These are phyloP conservation scores for Ormyrus pomaceus DNA, from an alignment of 2,888 invertebrate genomes.

Conservation along the genomic window DNA sequence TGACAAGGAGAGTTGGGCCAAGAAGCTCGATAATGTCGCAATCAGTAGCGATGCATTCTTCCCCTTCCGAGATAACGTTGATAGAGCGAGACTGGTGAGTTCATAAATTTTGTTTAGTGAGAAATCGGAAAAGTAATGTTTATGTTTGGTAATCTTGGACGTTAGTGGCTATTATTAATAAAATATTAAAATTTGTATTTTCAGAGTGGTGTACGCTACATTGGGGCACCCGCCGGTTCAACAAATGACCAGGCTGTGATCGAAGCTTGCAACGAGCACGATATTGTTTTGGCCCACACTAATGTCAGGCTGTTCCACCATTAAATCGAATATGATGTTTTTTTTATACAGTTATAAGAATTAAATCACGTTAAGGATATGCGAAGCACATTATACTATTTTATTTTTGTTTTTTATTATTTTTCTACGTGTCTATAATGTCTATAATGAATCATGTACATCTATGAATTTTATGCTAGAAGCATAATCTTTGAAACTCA, in stretches of 20 bases:
- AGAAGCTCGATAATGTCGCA: slow-evolving; percentile 85
- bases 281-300: slow-evolving; percentile 91
- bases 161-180: slow-evolving; percentile 14
- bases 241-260: slow-evolving; percentile 94
- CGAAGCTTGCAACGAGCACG: slow-evolving; percentile 93
- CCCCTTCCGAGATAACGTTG: slow-evolving; percentile 98
- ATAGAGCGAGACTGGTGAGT: slow-evolving; percentile 90
- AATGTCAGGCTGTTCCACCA: slow-evolving; percentile 96
- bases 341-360: slow-evolving; percentile 4
- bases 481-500: no score
- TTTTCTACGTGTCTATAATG: no score
- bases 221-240: slow-evolving; percentile 96
- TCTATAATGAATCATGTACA: no score
- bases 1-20: slow-evolving; percentile 84
- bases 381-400: no score
- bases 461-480: no score
- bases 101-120: slow-evolving; percentile 15
- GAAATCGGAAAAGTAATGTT: not conserved
- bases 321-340: slow-evolving; percentile 74
- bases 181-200: slow-evolving; percentile 62
- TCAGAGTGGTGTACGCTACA: slow-evolving; percentile 95
- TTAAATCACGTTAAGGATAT: no score
- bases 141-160: not conserved
- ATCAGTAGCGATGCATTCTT: slow-evolving; percentile 97
- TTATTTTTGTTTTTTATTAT: no score